Evolutionary conservation across 2,797 vertebrate genomes (phyloP), one percentile per base, ranked within the genome.

Genomic region (Hypotaenidia okinawae): DNA sequence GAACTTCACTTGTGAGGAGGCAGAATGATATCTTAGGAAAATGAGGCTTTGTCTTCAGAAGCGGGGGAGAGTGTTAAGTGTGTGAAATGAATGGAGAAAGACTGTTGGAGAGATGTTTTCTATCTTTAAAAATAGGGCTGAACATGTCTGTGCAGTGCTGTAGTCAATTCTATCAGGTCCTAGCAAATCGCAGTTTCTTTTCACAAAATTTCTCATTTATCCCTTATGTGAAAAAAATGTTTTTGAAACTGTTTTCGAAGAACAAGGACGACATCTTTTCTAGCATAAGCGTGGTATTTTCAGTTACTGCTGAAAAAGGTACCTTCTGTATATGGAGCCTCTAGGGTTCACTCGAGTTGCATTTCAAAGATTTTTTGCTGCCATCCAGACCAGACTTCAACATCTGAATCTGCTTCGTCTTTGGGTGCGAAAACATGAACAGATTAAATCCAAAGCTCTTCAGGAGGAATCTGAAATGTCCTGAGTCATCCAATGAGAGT

Each of bases 261-360:
- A 67, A 49, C 30, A 74, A 85, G 28, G 25, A 35, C 25, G 37
- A 13, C 39, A 75, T 62, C 25, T 72, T 84, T 89, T 90, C n/a
- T 89, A 78, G 39, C 6, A 63, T 32, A 45, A 72, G 32, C 33
- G 16, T 32, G 30, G 3, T 77, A 69, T 81, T 89, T 93, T 69
- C 84, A 52, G 30, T 69, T 87, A 37, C 52, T 91, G 12, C 33
- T 69, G 69, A 80, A 55, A 63, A 90, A 79, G 33, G 33, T 83
- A 88, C 64, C 66, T 90, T 84, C 92, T 0, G 0, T 62, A 4
- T 83, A 66, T 59, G 59, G 75, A 89, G 63, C 94, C 89, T 92
- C 91, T 93, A 96, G 92, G 91, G 89, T 91, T 97, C 96, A 93
- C 89, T 93, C 89, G 90, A 86, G 92, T 41, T 85, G 51, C 95